Conservation (phyloP, 2,113 vertebrate genomes). For the Emydocephalus ijimae region DNA sequence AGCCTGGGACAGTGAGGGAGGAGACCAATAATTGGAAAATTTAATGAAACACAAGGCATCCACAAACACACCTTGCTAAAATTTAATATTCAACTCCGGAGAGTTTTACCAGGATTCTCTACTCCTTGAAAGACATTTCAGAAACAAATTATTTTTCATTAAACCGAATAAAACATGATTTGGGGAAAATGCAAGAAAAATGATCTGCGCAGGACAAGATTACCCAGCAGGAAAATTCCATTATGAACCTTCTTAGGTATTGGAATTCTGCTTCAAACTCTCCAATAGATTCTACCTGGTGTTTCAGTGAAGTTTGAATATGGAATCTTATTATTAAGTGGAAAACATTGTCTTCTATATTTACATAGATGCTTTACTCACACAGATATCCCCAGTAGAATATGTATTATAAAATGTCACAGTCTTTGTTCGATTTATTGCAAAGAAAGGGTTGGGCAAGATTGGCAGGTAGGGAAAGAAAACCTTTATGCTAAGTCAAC, state of each 20-base stretch:
- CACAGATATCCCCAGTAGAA: neutral
- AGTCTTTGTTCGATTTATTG: neutral
- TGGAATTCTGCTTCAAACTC: neutral
- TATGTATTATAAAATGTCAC: neutral
- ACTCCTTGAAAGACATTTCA: neutral
- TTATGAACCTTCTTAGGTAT: neutral
- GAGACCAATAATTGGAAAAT: neutral
- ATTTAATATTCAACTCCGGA: neutral
- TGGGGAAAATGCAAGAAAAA: neutral
- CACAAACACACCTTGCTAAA: neutral
- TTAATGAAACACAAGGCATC: neutral
- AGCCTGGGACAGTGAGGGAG: neutral
- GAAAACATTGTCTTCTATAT: neutral
- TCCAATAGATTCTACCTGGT: neutral
- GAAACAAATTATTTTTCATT: neutral
- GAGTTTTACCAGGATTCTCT: neutral
- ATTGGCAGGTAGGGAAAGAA: neutral
- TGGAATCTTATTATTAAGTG: neutral
- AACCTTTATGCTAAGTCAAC: neutral
- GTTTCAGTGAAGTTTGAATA: neutral
- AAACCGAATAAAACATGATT: neutral
- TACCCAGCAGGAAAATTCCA: neutral
- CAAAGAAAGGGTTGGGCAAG: neutral
- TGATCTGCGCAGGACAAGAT: neutral
- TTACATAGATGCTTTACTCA: neutral